Evolutionary conservation across 2,797 vertebrate genomes (phyloP), one percentile per base, ranked within the genome.

Genomic region (Melanotaenia nigrans): DNA sequence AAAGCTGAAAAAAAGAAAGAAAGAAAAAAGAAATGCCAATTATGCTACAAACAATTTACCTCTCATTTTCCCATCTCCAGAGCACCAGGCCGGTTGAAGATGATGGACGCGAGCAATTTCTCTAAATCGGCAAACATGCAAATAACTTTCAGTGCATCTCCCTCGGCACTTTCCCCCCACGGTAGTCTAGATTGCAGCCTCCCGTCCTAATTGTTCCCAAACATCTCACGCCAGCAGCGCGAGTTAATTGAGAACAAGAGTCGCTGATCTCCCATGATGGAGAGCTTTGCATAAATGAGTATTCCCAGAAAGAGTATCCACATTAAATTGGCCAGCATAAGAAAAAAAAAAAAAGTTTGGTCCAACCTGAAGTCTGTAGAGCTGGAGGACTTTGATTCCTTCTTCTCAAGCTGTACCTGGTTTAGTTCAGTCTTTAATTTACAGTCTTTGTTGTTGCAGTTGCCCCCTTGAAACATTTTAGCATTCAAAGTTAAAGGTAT

Each of bases 51-150:
- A 90, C 85, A 84, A 87, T 89, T 88, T 88, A 85, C 78, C 79
- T 82, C 79, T 85, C 72, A 83, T 90, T 89, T 82, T 82, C 73
- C 42, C 12, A 47, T 88, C 81, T 83, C 85, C 75, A 61, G 77
- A 81, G 85, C 81, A 69, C 73, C 25, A 8, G 67, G 65, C 81
- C 61, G 45, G 81, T 85, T 89, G 88, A 87, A 85, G 73, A 88
- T 92, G 91, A 92, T 90, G 54, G 90, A 92, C 87, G 79, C 22
- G 36, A 82, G 88, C 87, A 89, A 89, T 91, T 93, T 91, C 88
- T 83, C 68, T 68, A 84, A 87, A 78, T 85, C 61, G 53, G 84
- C 84, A 75, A 80, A 82, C 79, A 90, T 86, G 88, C 86, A 88
- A 90, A 92, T 92, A 83, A 79, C 71, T 89, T 78, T 76, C 63